phyloP scores from a whole-genome alignment of 2,888 invertebrate genomes.

The Rhabditoides inermis region DNA sequence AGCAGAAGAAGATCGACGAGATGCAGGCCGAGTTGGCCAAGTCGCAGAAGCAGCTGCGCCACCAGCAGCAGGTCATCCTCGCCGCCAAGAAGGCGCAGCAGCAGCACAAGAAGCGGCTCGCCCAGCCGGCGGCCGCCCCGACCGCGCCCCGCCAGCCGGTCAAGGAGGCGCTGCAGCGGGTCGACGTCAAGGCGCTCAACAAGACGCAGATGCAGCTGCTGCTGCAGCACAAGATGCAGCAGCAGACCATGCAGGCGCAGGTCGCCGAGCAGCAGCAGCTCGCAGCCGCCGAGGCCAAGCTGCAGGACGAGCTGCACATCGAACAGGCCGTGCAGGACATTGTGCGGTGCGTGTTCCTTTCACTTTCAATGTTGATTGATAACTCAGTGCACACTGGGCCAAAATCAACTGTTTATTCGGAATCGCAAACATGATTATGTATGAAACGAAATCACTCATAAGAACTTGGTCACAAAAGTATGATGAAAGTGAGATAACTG shows the following conservation, averaged over 20 bases:
- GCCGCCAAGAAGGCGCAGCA: conserved; percentile 34
- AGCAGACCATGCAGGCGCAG: conserved; percentile 13
- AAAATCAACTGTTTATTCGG: no score
- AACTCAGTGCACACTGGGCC: background rate
- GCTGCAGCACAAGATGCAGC: conserved; percentile 31
- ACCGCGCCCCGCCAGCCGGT: conserved; percentile 10
- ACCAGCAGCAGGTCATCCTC: conserved; percentile 46
- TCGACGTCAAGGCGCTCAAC: conserved; percentile 29
- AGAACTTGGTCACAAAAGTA: no score
- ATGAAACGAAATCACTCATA: no score
- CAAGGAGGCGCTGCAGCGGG: conserved; percentile 12
- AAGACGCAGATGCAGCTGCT: conserved; percentile 33
- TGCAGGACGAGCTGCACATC: conserved; percentile 41
- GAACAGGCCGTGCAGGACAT: conserved; percentile 48
- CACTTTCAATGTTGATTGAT: no score
- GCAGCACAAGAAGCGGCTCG: conserved; percentile 2
- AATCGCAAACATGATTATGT: no score
- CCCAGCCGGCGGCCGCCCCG: conserved; percentile 8
- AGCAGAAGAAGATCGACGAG: conserved; percentile 41
- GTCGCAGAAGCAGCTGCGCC: conserved; percentile 38
- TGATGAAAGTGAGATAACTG: conserved; percentile 18
- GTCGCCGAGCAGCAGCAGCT: conserved; percentile 28
- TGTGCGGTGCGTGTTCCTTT: no score
- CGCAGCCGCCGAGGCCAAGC: conserved; percentile 25
- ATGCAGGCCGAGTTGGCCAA: conserved; percentile 36